Evolutionary conservation across 1,140 invertebrate genomes (phyloP).

Genomic region (Portunus trituberculatus): DNA sequence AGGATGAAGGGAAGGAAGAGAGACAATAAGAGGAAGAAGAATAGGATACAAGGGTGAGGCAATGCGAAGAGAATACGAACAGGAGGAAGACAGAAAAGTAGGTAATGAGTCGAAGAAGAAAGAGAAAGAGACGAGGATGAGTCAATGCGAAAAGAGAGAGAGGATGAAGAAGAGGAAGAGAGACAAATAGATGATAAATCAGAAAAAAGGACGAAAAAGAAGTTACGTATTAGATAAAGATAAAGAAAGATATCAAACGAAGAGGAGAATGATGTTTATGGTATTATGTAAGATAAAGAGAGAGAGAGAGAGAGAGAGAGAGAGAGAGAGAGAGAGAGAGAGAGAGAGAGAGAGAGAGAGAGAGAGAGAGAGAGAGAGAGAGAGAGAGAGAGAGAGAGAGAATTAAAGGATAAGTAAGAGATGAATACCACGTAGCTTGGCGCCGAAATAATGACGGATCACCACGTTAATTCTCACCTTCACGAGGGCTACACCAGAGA

Average conservation of each 20-base stretch:
- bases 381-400: conserved; percentile 22
- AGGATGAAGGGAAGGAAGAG: too few species aligned
- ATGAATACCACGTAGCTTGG: not conserved
- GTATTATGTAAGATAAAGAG: not conserved
- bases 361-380: not conserved
- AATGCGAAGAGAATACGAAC: too few species aligned
- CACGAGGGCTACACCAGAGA: not conserved
- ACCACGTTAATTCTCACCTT: not conserved
- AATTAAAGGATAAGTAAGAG: not conserved
- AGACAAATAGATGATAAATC: too few species aligned
- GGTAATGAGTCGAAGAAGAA: too few species aligned
- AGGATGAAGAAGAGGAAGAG: too few species aligned
- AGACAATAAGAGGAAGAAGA: too few species aligned
- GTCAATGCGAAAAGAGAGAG: too few species aligned
- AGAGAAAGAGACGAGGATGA: too few species aligned
- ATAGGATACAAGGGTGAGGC: too few species aligned
- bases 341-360: conserved; percentile 27
- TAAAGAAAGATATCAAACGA: not conserved
- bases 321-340: conserved; percentile 31
- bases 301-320: conserved; percentile 37
- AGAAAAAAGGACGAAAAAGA: too few species aligned
- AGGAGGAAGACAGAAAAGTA: too few species aligned
- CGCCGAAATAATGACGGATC: not conserved
- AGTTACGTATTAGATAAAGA: too few species aligned
- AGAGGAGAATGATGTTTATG: not conserved